phyloP scores from a whole-genome alignment of 2,113 vertebrate species.

The Dasyprocta punctata region DNA sequence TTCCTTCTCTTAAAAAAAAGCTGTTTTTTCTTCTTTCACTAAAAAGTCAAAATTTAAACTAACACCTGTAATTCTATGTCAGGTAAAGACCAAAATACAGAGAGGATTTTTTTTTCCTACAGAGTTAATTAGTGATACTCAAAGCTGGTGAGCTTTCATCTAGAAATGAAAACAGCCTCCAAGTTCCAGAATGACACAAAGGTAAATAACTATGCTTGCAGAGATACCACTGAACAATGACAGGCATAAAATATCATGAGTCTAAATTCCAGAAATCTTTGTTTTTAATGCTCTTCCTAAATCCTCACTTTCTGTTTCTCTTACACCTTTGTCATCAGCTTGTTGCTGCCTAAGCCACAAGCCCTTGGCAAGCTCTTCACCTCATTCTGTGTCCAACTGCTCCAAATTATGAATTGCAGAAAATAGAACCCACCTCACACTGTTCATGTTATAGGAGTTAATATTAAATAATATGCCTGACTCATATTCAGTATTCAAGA shows the following conservation, averaged over 20 bases:
- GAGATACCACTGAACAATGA: neutral
- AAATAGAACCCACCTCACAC: neutral
- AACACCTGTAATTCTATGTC: neutral
- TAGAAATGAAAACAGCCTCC: neutral
- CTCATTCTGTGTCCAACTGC: neutral
- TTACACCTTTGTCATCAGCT: neutral
- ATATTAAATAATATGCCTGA: slow-evolving; percentile 41
- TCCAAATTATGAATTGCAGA: slow-evolving; percentile 16
- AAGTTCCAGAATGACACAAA: neutral
- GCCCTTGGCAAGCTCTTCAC: neutral
- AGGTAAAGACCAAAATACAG: slow-evolving; percentile 4
- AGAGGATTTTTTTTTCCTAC: neutral
- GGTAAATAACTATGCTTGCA: neutral
- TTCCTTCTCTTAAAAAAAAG: neutral
- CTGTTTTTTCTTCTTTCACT: neutral
- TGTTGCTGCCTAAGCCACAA: neutral
- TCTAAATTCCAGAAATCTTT: slow-evolving; percentile 42
- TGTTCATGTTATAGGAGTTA: slow-evolving; percentile 33
- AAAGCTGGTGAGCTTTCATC: neutral
- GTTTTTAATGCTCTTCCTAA: slow-evolving; percentile 5
- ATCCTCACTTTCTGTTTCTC: neutral
- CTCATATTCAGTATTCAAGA: slow-evolving; percentile 28
- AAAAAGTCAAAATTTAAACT: slow-evolving; percentile 40
- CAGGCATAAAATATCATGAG: neutral
- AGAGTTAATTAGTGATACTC: neutral